Evolutionary conservation across 2,888 invertebrate species (phyloP).

Genomic region (Orchesellides sinensis): DNA sequence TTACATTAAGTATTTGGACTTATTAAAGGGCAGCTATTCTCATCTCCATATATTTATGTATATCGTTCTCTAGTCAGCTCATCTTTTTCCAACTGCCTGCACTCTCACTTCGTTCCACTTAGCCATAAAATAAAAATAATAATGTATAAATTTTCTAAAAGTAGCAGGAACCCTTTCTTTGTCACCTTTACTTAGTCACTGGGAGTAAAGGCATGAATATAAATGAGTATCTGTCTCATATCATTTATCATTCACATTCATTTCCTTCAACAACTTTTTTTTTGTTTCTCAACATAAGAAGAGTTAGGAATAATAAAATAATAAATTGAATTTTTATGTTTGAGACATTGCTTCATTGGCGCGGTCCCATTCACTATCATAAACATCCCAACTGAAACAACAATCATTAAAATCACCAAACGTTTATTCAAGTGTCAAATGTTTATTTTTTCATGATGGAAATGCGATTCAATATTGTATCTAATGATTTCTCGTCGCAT

Average conservation of each 20-base stretch:
- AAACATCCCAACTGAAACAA: constrained; percentile 40
- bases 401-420: constrained; percentile 42
- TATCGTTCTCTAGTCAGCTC: not conserved
- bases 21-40: constrained; percentile 51
- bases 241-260: constrained; percentile 61
- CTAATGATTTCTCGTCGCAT: constrained; percentile 39
- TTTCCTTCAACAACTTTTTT: constrained; percentile 51
- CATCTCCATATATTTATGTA: not conserved
- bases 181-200: constrained; percentile 50
- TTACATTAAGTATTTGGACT: constrained; percentile 53
- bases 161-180: constrained; percentile 8
- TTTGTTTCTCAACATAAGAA: constrained; percentile 45
- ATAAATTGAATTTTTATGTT: too few relatives aligned
- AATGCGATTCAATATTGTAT: constrained; percentile 25
- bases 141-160: not conserved
- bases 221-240: constrained; percentile 61
- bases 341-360: too few relatives aligned
- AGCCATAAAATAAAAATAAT: constrained; percentile 10
- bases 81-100: not conserved
- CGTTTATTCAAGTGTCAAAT: constrained; percentile 53
- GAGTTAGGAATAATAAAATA: too few relatives aligned
- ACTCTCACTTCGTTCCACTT: constrained; percentile 54
- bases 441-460: constrained; percentile 50
- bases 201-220: constrained; percentile 39
- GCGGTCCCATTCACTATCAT: too few relatives aligned